A percentile compares a stretch with the other conserved stretches of the same genome.
These are phyloP conservation scores for Spilogale gracilis DNA, from an alignment of 2,113 vertebrate genomes.

Conservation along the genomic window DNA sequence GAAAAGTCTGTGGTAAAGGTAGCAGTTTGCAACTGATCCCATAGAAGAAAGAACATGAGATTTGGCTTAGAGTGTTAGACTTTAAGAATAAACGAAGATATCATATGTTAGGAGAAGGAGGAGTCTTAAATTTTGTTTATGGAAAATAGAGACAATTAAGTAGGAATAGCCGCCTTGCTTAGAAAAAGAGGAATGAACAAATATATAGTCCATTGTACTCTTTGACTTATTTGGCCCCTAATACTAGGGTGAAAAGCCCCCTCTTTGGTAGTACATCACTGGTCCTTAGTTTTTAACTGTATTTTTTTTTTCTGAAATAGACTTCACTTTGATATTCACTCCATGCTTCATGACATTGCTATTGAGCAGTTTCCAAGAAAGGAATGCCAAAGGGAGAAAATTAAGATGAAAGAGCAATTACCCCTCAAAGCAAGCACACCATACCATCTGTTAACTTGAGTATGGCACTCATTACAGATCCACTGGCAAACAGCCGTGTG, in stretches of 20 bases:
- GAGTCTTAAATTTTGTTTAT: conserved; percentile 40
- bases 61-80: conserved; percentile 10
- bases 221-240: conserved; percentile 41
- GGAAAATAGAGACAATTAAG: conserved; percentile 40
- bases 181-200: not conserved
- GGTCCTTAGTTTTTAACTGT: conserved; percentile 23
- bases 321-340: conserved; percentile 65
- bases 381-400: conserved; percentile 70
- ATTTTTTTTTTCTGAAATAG: conserved; percentile 51
- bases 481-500: conserved; percentile 63
- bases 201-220: not conserved
- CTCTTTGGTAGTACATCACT: conserved; percentile 42
- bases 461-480: conserved; percentile 60
- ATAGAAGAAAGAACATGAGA: not conserved
- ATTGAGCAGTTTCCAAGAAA: conserved; percentile 72
- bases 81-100: conserved; percentile 14
- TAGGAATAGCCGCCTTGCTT: conserved; percentile 9
- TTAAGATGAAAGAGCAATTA: conserved; percentile 75
- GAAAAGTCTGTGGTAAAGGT: not conserved
- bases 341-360: conserved; percentile 59
- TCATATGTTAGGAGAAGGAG: not conserved
- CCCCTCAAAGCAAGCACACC: conserved; percentile 69
- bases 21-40: not conserved
- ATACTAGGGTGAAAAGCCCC: not conserved
- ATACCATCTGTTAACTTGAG: conserved; percentile 75